Percentiles rank a stretch among this genome's conserved stretches.
Evolutionary conservation across 2,113 vertebrate genomes (phyloP).

Genomic region (Charina bottae): DNA sequence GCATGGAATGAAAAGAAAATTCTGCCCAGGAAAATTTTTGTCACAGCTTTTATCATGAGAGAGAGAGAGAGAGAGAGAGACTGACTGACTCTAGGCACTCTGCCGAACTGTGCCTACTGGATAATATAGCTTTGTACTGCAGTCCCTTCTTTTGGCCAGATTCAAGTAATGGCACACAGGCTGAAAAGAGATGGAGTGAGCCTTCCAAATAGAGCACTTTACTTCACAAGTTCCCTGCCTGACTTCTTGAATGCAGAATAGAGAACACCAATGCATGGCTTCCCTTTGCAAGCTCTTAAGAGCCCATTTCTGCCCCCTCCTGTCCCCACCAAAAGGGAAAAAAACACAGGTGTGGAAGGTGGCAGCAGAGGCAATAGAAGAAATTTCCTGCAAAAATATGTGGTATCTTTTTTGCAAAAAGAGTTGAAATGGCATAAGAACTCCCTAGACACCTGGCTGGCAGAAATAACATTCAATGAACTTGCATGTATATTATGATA

Average conservation of each 20-base stretch:
- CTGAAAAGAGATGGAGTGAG: background rate
- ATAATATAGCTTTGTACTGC: background rate
- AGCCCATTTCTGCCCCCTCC: background rate
- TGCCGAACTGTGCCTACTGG: background rate
- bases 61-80: background rate
- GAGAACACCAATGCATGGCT: background rate
- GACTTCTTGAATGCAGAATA: background rate
- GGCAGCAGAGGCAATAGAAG: background rate
- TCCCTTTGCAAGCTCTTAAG: background rate
- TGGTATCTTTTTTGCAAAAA: background rate
- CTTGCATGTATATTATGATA: background rate
- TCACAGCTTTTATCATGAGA: background rate
- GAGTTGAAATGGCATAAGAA: background rate
- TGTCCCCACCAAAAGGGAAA: background rate
- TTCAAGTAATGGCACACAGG: background rate
- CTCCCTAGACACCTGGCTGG: background rate
- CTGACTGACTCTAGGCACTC: background rate
- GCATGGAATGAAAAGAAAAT: background rate
- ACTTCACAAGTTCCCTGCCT: background rate
- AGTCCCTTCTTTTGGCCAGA: background rate
- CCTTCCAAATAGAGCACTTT: background rate
- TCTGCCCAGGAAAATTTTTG: background rate
- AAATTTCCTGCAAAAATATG: background rate
- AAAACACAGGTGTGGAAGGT: background rate
- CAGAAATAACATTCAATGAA: background rate